phyloP scores from a whole-genome alignment of 2,113 vertebrate species.

The Nothobranchius furzeri region DNA sequence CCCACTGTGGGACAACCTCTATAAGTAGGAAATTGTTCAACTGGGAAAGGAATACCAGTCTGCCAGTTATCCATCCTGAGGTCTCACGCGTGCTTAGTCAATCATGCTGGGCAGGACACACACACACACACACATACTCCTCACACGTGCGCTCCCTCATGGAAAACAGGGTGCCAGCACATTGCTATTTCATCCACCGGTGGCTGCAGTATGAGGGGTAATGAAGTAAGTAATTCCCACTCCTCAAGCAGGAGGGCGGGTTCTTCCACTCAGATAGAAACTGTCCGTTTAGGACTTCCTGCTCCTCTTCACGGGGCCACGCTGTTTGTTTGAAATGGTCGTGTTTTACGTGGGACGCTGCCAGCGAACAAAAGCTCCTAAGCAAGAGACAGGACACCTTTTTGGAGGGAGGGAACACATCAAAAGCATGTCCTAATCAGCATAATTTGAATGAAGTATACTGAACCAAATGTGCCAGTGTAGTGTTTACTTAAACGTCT shows the following conservation, averaged over 20 bases:
- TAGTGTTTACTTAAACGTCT: too few relatives aligned
- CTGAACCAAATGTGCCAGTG: too few relatives aligned
- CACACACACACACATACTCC: slow-evolving; percentile 7
- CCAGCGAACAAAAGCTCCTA: not conserved
- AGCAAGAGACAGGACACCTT: not conserved
- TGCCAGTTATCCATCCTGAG: slow-evolving; percentile 43
- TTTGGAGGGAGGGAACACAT: not conserved
- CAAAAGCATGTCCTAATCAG: too few relatives aligned
- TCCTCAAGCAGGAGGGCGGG: slow-evolving; percentile 56
- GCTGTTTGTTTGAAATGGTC: slow-evolving; percentile 20
- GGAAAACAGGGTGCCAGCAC: slow-evolving; percentile 60
- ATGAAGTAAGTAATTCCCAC: slow-evolving; percentile 71
- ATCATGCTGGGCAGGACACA: slow-evolving; percentile 15
- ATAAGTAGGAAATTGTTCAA: slow-evolving; percentile 34
- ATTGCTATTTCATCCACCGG: slow-evolving; percentile 72
- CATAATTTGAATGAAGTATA: too few relatives aligned
- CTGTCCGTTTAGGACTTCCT: slow-evolving; percentile 51
- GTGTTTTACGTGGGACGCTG: slow-evolving; percentile 28
- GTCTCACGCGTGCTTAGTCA: slow-evolving; percentile 15
- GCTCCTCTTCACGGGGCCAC: slow-evolving; percentile 18
- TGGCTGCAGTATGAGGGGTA: slow-evolving; percentile 65
- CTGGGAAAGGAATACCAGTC: slow-evolving; percentile 39
- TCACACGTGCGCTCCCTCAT: slow-evolving; percentile 43
- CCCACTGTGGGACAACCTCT: slow-evolving; percentile 37
- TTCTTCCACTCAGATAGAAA: slow-evolving; percentile 24